Evolutionary conservation across 2,888 invertebrate species (phyloP), one percentile per base, ranked within the genome.

Genomic region (Acronicta aceris): DNA sequence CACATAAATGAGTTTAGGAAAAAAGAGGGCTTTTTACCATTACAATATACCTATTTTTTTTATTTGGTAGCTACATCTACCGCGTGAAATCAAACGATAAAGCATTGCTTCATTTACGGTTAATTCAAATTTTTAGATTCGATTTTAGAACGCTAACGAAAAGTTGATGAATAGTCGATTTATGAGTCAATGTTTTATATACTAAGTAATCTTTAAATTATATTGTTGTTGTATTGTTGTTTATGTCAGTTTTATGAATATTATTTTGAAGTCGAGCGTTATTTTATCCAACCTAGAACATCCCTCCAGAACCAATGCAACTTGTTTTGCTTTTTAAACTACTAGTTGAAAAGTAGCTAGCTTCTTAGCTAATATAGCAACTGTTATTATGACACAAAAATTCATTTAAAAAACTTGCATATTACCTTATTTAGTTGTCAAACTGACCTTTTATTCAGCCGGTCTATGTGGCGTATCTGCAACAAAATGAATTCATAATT

Each of bases 371-470:
- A n/a, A n/a, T n/a, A n/a, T n/a, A n/a, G n/a, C n/a, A n/a, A n/a
- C n/a, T n/a, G n/a, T n/a, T n/a, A n/a, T n/a, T n/a, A n/a, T n/a
- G n/a, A n/a, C n/a, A 7, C 2, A 12, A 12, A 3, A 33, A 12
- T 33, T 8, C 30, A 30, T 30, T 27, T 27, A 7, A 7, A 48
- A 71, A 59, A 53, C 55, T 59, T 68, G 47, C 48, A 56, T 65
- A 42, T 48, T 61, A 46, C 41, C 30, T 51, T 51, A 38, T 53
- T 67, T 49, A 45, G 33, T 38, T 10, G 9, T 41, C 6, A 33
- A 42, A 75, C 76, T 65, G 43, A 79, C 78, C 79, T 81, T 46
- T 78, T 60, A 65, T 65, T 76, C 61, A 54, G 54, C 52, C 45
- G 59, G 54, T 57, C 38, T 16, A 45, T 57, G 57, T 43, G 27